Conservation (phyloP, 2,113 vertebrate species). For the Stictonetta naevosa region DNA sequence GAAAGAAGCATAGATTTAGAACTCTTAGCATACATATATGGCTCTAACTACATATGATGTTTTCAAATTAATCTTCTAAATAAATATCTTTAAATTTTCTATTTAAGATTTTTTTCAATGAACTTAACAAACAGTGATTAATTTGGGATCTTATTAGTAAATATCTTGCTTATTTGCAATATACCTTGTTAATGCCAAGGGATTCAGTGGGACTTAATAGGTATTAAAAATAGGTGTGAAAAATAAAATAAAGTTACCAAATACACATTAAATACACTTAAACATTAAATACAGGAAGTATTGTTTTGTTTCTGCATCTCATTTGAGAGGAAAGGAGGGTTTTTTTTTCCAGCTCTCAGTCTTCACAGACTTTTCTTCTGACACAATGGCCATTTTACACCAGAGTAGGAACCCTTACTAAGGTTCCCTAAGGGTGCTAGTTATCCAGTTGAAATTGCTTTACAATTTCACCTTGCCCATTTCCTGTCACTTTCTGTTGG, state of each 20-base stretch:
- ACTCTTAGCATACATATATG: neutral
- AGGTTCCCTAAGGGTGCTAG: neutral
- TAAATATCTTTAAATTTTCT: neutral
- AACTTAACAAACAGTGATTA: neutral
- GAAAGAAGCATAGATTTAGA: neutral
- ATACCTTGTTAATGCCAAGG: neutral
- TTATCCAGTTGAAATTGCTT: neutral
- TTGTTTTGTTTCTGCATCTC: neutral
- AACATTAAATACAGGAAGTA: neutral
- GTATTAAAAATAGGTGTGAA: conserved; percentile 2
- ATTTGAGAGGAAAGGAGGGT: neutral
- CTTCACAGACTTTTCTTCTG: neutral
- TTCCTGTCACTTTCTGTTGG: neutral
- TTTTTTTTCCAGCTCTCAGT: neutral
- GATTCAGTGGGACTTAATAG: neutral
- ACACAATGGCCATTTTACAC: neutral
- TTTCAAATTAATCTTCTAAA: neutral
- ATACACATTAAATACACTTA: neutral
- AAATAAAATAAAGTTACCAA: conserved; percentile 3
- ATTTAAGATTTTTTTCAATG: neutral
- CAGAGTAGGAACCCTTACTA: neutral
- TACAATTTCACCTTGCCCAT: neutral
- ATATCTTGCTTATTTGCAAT: neutral
- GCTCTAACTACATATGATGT: neutral
- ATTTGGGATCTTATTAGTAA: neutral